Percentiles rank a stretch among this genome's conserved stretches.
phyloP scores from a whole-genome alignment of 2,113 vertebrate species.

The Stegostoma tigrinum region DNA sequence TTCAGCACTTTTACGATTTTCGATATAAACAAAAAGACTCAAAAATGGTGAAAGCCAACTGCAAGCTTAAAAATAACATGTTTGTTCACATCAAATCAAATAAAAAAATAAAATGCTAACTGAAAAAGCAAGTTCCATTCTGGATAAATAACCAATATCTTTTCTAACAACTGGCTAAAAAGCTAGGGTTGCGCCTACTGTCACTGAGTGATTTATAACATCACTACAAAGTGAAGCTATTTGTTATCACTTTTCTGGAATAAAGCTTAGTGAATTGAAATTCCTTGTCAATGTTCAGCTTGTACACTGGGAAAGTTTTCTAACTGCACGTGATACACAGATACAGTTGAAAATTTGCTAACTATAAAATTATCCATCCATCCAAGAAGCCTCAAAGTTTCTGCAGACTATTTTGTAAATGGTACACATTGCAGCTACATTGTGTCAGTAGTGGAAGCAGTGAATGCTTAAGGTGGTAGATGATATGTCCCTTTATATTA shows the following conservation, averaged over 20 bases:
- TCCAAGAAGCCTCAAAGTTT: too few relatives aligned
- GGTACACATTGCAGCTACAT: too few relatives aligned
- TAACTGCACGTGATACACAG: background rate
- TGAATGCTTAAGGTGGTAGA: too few relatives aligned
- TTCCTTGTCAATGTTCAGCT: background rate
- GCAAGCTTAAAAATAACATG: background rate
- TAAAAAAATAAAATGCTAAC: background rate
- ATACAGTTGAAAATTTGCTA: background rate
- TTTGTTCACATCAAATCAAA: background rate
- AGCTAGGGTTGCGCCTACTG: background rate
- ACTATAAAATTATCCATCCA: background rate
- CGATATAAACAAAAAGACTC: background rate
- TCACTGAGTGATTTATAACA: background rate
- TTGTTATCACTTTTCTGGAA: background rate
- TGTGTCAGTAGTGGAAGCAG: too few relatives aligned
- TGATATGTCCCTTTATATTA: too few relatives aligned
- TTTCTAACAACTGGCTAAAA: background rate
- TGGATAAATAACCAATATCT: background rate
- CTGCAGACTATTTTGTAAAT: too few relatives aligned
- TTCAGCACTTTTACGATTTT: background rate
- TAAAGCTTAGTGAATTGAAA: background rate
- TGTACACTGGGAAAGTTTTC: background rate
- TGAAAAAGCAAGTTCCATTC: background rate
- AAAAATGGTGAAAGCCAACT: background rate
- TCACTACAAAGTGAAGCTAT: too few relatives aligned